Percentiles rank a stretch among this genome's conserved stretches.
Evolutionary conservation across 2,113 vertebrate species (phyloP).

Genomic region (Myocastor coypus): DNA sequence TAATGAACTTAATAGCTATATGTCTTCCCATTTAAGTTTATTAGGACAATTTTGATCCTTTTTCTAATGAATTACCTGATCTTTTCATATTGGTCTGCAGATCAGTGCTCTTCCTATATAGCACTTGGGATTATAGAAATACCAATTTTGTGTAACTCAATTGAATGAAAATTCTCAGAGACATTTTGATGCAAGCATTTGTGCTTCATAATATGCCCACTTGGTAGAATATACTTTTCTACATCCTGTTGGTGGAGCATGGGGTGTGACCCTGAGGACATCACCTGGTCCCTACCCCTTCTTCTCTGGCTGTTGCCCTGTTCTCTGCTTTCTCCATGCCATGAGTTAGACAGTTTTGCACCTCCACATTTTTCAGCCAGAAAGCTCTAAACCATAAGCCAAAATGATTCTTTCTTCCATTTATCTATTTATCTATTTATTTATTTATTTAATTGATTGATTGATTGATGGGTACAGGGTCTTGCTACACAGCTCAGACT

Average conservation of each 20-base stretch:
- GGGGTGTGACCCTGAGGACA: neutral
- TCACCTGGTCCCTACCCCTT: neutral
- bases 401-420: neutral
- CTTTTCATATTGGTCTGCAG: neutral
- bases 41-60: neutral
- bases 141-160: constrained; percentile 22
- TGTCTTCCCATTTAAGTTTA: neutral
- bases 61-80: neutral
- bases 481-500: too few relatives aligned
- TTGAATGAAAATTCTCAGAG: constrained; percentile 18
- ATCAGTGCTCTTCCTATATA: neutral
- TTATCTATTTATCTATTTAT: too few relatives aligned
- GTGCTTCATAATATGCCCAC: neutral
- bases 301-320: neutral
- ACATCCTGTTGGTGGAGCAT: neutral
- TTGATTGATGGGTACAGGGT: too few relatives aligned
- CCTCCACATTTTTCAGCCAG: neutral
- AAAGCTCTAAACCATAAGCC: neutral
- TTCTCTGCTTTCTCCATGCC: neutral
- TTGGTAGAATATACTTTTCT: neutral
- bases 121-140: constrained; percentile 11
- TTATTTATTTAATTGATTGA: too few relatives aligned
- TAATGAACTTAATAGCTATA: neutral
- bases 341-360: neutral
- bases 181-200: neutral